These are phyloP conservation scores for Siniperca undulata DNA, from an alignment of 2,797 vertebrate species.

Conservation along the genomic window DNA sequence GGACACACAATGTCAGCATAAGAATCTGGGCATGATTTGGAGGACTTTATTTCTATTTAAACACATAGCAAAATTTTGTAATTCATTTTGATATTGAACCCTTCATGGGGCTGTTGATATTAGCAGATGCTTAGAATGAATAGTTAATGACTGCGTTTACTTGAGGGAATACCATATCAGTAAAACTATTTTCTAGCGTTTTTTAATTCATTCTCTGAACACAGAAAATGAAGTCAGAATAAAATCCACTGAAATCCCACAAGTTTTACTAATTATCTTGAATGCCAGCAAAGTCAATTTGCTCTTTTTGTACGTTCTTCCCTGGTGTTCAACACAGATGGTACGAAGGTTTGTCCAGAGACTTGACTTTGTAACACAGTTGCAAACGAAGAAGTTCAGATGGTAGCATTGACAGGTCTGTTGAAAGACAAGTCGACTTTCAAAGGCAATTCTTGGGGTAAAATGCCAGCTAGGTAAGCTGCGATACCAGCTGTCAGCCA, in stretches of 20 bases:
- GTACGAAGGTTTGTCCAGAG: constrained; percentile 60
- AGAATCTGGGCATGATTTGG: not conserved
- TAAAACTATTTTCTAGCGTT: constrained; percentile 1
- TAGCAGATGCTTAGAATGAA: not conserved
- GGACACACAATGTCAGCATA: not conserved
- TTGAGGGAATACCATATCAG: not conserved
- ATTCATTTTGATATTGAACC: not conserved
- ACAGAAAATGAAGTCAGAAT: constrained; percentile 11
- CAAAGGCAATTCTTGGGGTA: constrained; percentile 63
- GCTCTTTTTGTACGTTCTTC: constrained; percentile 21
- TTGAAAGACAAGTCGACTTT: constrained; percentile 59
- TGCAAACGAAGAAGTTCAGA: constrained; percentile 55
- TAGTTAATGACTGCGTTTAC: not conserved
- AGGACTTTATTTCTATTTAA: not conserved
- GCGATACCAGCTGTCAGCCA: constrained; percentile 69
- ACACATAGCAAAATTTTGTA: not conserved
- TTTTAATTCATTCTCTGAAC: constrained; percentile 18
- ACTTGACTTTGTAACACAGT: constrained; percentile 58
- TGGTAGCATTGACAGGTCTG: constrained; percentile 51
- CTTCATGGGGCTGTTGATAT: not conserved
- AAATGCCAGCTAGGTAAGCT: constrained; percentile 67
- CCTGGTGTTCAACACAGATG: constrained; percentile 61
- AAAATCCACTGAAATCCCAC: constrained; percentile 6
- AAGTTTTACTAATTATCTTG: constrained; percentile 27
- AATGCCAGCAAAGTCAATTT: constrained; percentile 60